Percentiles rank a stretch among this genome's conserved stretches.
These are phyloP conservation scores for Luffia ferchaultella DNA, from an alignment of 2,888 invertebrate genomes.

Conservation along the genomic window DNA sequence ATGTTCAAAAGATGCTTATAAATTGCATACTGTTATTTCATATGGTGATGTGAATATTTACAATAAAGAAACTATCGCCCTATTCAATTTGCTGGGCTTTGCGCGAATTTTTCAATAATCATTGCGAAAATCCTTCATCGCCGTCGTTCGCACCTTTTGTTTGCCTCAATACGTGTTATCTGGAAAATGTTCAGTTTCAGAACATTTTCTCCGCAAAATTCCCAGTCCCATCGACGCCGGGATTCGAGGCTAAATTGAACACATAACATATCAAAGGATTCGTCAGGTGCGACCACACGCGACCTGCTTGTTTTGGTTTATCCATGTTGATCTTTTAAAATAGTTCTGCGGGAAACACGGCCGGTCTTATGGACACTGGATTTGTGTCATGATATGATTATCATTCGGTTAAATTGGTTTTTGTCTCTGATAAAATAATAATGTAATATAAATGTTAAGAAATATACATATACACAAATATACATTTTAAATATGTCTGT, in stretches of 20 bases:
- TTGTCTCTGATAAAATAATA: no score
- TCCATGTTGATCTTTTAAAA: conserved; percentile 29
- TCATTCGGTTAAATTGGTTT: no score
- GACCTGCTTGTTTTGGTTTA: conserved; percentile 26
- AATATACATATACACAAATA: no score
- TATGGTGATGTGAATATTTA: no score
- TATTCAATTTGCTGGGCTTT: conserved; percentile 23
- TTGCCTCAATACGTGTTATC: neutral
- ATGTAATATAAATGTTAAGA: no score
- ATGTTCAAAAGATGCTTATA: no score
- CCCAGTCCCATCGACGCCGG: neutral
- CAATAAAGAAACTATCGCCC: neutral
- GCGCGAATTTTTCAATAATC: conserved; percentile 48
- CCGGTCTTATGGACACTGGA: neutral
- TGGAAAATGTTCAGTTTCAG: neutral
- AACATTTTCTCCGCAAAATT: neutral
- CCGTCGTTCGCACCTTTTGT: conserved; percentile 16
- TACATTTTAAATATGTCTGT: no score
- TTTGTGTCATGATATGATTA: no score
- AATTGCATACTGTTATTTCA: no score
- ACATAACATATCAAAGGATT: conserved; percentile 48
- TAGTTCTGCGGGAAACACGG: neutral
- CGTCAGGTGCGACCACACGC: conserved; percentile 24
- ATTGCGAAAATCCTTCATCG: conserved; percentile 42
- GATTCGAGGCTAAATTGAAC: conserved; percentile 32